phyloP scores from a whole-genome alignment of 1,140 invertebrate species.

The Calosoma granatense region DNA sequence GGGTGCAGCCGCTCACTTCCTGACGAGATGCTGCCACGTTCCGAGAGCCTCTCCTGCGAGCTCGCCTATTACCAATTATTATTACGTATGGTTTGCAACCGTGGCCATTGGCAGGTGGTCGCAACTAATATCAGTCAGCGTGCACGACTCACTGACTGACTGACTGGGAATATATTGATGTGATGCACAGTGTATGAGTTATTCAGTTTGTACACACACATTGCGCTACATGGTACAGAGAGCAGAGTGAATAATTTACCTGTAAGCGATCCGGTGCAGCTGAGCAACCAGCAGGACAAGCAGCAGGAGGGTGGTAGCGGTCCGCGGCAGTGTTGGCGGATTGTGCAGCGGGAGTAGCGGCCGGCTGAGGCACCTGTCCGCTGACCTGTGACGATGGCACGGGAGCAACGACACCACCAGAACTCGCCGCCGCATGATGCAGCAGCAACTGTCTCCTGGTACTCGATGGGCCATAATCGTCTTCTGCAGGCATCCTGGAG shows the following conservation, averaged over 20 bases:
- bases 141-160: too few species aligned
- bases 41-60: background rate
- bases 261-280: slow-evolving; percentile 17
- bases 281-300: slow-evolving; percentile 26
- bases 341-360: slow-evolving; percentile 10
- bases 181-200: too few species aligned
- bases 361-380: background rate
- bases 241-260: too few species aligned
- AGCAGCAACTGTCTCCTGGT: slow-evolving; percentile 26
- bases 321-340: background rate
- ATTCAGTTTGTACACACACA: too few species aligned
- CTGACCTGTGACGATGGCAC: slow-evolving; percentile 11
- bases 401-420: slow-evolving; percentile 15
- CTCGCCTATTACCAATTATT: background rate
- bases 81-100: too few species aligned
- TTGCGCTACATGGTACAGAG: too few species aligned
- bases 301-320: slow-evolving; percentile 9
- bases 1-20: background rate
- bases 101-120: too few species aligned
- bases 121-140: too few species aligned
- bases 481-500: slow-evolving; percentile 33
- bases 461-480: slow-evolving; percentile 25
- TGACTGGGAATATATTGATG: too few species aligned
- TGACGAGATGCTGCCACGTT: background rate
- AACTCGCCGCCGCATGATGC: slow-evolving; percentile 16